Conservation (phyloP, 2,888 invertebrate genomes). For the Axea sp. region DNA sequence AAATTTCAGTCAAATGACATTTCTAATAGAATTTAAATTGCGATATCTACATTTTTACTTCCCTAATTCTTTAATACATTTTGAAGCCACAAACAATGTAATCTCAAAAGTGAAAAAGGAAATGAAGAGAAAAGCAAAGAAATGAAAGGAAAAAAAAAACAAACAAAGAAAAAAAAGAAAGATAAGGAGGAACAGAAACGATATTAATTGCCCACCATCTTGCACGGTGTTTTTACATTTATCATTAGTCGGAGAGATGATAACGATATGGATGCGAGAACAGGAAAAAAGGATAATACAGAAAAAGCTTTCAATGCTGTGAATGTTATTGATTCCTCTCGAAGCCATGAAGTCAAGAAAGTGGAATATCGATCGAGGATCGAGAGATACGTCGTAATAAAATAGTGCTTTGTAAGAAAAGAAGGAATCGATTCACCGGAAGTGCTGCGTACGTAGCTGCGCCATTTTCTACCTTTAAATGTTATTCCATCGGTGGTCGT, state of each 20-base stretch:
- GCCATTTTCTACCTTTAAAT: conserved; percentile 60
- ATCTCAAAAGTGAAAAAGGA: too few species aligned
- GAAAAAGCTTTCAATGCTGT: conserved; percentile 58
- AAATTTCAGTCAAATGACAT: too few species aligned
- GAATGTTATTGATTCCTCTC: conserved; percentile 56
- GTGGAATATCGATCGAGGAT: conserved; percentile 56
- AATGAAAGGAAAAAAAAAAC: too few species aligned
- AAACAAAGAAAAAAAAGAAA: background rate
- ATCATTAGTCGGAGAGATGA: conserved; percentile 48
- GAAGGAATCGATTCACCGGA: conserved; percentile 49
- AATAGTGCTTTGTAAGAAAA: conserved; percentile 58
- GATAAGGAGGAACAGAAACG: background rate
- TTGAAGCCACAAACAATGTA: too few species aligned
- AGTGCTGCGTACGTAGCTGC: conserved; percentile 57
- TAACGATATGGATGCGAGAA: conserved; percentile 52
- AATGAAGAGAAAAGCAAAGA: too few species aligned
- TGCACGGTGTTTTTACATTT: conserved; percentile 55
- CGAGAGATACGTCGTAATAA: conserved; percentile 55
- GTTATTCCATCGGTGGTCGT: conserved; percentile 50
- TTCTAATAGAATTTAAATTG: too few species aligned
- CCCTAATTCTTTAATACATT: too few species aligned
- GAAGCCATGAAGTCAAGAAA: conserved; percentile 59
- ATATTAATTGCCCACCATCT: conserved; percentile 26
- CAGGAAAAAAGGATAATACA: conserved; percentile 49
- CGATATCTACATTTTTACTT: too few species aligned